phyloP scores from a whole-genome alignment of 2,888 invertebrate genomes.

The Eugnorisma glareosa region DNA sequence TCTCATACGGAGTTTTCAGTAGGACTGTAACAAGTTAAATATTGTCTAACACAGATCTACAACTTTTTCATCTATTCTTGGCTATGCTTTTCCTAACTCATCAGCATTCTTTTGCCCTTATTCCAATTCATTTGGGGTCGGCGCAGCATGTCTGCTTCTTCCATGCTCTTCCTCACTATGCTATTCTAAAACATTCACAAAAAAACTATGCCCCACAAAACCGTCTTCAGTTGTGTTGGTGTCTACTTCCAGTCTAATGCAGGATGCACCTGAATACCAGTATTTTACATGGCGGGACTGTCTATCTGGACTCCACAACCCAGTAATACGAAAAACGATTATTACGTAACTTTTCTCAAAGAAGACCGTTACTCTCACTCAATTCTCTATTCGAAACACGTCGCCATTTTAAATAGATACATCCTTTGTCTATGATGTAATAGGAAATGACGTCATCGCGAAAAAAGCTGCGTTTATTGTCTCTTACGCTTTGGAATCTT shows the following conservation, averaged over 20 bases:
- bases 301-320: not conserved
- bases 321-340: not conserved
- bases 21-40: not conserved
- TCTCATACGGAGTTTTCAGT: not conserved
- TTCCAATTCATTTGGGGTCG: no score
- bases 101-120: no score
- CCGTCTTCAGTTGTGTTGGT: not conserved
- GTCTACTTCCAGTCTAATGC: not conserved
- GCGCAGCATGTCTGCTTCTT: no score
- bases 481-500: constrained; percentile 54
- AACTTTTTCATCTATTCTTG: not conserved
- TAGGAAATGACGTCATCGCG: constrained; percentile 66
- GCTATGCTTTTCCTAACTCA: not conserved
- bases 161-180: no score
- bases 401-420: constrained; percentile 58
- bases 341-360: constrained; percentile 16
- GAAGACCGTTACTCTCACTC: constrained; percentile 57
- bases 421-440: constrained; percentile 65
- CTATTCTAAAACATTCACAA: no score
- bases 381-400: constrained; percentile 56
- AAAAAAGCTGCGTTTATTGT: constrained; percentile 63
- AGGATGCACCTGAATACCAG: not conserved
- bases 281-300: not conserved
- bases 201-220: no score
- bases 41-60: not conserved